Percentiles rank a stretch among this genome's conserved stretches.
phyloP scores from a whole-genome alignment of 2,888 invertebrate species.

The Nephrocerus scutellatus region DNA sequence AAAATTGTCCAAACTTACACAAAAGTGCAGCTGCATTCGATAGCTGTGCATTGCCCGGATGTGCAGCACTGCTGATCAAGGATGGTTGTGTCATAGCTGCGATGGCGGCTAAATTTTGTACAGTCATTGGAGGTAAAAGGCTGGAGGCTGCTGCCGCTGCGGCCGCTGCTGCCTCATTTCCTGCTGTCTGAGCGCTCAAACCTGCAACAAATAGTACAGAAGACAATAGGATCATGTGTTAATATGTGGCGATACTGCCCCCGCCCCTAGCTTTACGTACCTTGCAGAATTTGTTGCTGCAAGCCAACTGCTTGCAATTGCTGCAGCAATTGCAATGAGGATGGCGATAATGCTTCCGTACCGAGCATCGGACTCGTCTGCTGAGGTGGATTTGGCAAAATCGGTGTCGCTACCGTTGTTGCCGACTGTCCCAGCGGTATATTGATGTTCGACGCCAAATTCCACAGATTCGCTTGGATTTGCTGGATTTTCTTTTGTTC shows the following conservation, averaged over 20 bases:
- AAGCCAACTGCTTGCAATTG: constrained; percentile 61
- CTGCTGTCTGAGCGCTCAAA: constrained; percentile 40
- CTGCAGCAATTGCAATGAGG: constrained; percentile 59
- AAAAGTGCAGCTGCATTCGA: constrained; percentile 46
- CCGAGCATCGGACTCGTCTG: constrained; percentile 47
- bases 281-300: constrained; percentile 58
- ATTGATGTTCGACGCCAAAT: constrained; percentile 57
- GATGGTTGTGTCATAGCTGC: constrained; percentile 54
- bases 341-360: constrained; percentile 52
- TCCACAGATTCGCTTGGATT: constrained; percentile 89
- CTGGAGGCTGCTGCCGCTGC: constrained; percentile 47
- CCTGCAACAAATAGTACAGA: constrained; percentile 24
- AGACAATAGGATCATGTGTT: neutral
- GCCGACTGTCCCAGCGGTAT: constrained; percentile 51
- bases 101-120: constrained; percentile 86
- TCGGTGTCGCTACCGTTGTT: constrained; percentile 50
- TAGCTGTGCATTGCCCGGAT: constrained; percentile 43
- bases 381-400: constrained; percentile 47
- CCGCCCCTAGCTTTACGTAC: too few species aligned
- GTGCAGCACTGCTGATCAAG: constrained; percentile 44
- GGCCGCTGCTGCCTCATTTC: constrained; percentile 34
- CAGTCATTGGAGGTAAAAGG: constrained; percentile 69
- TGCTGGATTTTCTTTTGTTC: constrained; percentile 94
- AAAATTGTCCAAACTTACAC: constrained; percentile 36
- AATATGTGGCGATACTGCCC: too few species aligned